Base-by-base conservation (phyloP, 2,888 invertebrate genomes). In the Lasioglossum malachurum region DNA sequence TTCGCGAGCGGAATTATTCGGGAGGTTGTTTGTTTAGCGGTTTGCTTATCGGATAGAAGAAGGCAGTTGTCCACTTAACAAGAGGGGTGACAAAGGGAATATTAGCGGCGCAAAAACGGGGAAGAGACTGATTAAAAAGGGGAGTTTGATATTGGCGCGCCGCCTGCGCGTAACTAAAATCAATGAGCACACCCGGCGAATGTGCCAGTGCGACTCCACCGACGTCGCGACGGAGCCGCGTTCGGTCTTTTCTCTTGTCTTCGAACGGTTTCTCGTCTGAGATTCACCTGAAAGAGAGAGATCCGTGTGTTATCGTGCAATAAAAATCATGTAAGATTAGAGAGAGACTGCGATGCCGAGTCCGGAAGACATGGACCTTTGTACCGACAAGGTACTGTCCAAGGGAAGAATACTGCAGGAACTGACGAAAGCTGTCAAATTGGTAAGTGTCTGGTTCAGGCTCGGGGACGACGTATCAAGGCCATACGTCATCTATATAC, bases 401-500 rank as follows among this genome's bases (percentile, higher is more conserved):
- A 95, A 95, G 87, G 93, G 93, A 49, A 93, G 94, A 89, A 95
- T 95, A 78, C 92, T 95, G 71, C 94, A 95, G 84, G 95, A 95
- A 88, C 92, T 95, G 60, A 95, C 95, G 76, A 95, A 95, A 90
- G 95, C 95, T 86, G 95, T 95, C 92, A 95, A 95, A 92, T 86
- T 95, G 93, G 95, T 95, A 87, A 95, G 95, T 93, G 49, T 53
- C 60, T 71, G 87, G 85, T 86, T 44, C 80, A 57, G 57, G 87
- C 89, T 90, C 80, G 72, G 27, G 78, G 81, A 72, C 31, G 79
- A 77, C 67, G 74, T 75, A 83, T 83, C 87, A 90, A 87, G 90
- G 83, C 80, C 89, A 74, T 64, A 83, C 27, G 57, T 57, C 46
- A 38, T 76, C 72, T 78, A 60, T 79, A 80, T 81, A 77, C 57